Percentiles rank a stretch among this genome's conserved stretches.
phyloP scores from a whole-genome alignment of 2,888 invertebrate genomes.

The Seira sanloemensis region DNA sequence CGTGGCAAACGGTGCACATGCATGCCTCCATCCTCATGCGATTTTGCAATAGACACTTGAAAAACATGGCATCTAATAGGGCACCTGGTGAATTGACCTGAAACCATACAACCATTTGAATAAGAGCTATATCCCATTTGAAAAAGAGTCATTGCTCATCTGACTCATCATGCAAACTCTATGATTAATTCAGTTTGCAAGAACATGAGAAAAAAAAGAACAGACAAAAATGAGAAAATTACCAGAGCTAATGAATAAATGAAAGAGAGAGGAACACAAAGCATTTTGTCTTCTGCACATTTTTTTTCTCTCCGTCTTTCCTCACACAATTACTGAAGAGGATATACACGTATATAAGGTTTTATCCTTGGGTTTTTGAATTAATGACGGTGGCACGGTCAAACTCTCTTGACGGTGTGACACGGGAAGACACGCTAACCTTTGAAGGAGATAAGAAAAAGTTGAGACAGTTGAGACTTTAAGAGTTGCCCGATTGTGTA shows the following conservation, averaged over 20 bases:
- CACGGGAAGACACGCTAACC: too few relatives aligned
- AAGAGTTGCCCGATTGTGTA: too few relatives aligned
- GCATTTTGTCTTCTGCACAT: constrained; percentile 30
- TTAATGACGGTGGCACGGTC: too few relatives aligned
- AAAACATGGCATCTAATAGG: constrained; percentile 45
- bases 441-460: too few relatives aligned
- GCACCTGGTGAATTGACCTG: too few relatives aligned
- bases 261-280: constrained; percentile 40
- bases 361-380: too few relatives aligned
- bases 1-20: neutral
- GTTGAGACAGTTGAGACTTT: too few relatives aligned
- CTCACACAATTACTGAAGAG: too few relatives aligned
- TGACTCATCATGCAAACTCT: neutral
- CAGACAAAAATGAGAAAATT: constrained; percentile 30
- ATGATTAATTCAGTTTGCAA: constrained; percentile 41
- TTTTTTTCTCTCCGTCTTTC: neutral
- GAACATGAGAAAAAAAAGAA: constrained; percentile 35
- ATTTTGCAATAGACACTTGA: constrained; percentile 43
- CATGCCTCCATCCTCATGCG: constrained; percentile 28
- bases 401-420: too few relatives aligned
- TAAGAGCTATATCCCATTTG: too few relatives aligned
- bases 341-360: too few relatives aligned
- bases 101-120: too few relatives aligned
- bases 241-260: constrained; percentile 37
- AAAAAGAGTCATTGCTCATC: constrained; percentile 30